phyloP scores from a whole-genome alignment of 2,113 vertebrate species.

The Xenus cinereus region DNA sequence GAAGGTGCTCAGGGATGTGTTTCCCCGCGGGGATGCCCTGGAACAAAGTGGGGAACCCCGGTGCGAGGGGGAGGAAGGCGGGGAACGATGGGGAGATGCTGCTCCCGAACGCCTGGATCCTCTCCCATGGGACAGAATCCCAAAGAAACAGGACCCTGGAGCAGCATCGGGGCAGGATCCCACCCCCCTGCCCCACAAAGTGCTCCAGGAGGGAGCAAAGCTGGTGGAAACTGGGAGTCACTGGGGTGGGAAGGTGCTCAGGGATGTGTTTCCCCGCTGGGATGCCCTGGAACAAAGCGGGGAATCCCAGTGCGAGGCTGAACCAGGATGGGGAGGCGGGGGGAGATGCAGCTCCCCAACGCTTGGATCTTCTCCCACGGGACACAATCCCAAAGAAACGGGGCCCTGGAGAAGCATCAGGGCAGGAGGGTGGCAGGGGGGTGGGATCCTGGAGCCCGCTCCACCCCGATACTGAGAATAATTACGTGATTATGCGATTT shows the following conservation, averaged over 20 bases:
- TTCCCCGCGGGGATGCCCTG: fast-evolving
- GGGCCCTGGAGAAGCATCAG: no score
- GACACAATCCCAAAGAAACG: no score
- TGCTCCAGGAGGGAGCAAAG: neutral
- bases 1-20: neutral
- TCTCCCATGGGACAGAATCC: neutral
- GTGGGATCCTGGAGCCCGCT: neutral
- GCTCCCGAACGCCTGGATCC: fast-evolving
- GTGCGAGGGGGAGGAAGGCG: neutral
- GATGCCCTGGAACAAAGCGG: fast-evolving
- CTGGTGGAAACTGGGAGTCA: no score
- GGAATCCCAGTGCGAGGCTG: fast-evolving
- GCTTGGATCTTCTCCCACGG: no score
- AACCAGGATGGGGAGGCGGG: fast-evolving
- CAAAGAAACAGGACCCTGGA: neutral
- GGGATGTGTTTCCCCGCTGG: neutral
- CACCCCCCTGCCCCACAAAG: neutral
- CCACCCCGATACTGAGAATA: neutral
- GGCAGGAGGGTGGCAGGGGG: neutral
- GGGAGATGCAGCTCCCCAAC: neutral
- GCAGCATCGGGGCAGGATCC: neutral
- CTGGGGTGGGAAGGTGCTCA: neutral
- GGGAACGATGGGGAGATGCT: neutral
- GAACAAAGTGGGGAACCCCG: fast-evolving
- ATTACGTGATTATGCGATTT: constrained; percentile 28